A percentile compares a stretch with the other conserved stretches of the same genome.
Conservation (phyloP, 2,888 invertebrate genomes). For the Polymixis flavicincta region DNA sequence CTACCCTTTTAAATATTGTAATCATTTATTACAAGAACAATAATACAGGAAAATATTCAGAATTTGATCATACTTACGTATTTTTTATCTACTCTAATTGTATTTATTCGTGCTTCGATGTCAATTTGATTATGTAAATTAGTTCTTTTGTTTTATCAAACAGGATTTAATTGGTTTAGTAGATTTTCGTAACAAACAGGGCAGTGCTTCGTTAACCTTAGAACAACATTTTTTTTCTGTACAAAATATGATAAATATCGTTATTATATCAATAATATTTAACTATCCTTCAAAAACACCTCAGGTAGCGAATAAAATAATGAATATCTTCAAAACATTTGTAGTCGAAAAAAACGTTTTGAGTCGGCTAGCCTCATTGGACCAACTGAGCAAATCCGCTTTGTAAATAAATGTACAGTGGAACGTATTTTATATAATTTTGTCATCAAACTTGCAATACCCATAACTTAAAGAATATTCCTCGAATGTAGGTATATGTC, state of each 20-base stretch:
- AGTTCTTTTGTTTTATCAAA: constrained; percentile 35
- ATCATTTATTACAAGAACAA: background rate
- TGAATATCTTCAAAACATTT: constrained; percentile 2
- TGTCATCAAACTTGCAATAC: constrained; percentile 16
- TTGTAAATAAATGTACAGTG: constrained; percentile 22
- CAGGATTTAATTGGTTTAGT: constrained; percentile 24
- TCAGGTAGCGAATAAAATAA: constrained; percentile 22
- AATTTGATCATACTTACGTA: background rate
- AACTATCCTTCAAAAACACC: constrained; percentile 8
- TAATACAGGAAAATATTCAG: constrained; percentile 6
- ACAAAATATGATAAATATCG: constrained; percentile 13
- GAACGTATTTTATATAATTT: constrained; percentile 1
- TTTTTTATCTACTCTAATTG: constrained; percentile 6
- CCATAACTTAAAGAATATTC: background rate
- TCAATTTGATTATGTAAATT: constrained; percentile 43
- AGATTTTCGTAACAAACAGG: constrained; percentile 6
- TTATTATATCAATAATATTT: background rate
- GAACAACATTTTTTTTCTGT: constrained; percentile 2
- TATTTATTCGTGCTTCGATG: constrained; percentile 2
- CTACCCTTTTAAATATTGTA: background rate
- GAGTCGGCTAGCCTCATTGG: constrained; percentile 14
- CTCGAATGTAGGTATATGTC: background rate
- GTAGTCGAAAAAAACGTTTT: constrained; percentile 12
- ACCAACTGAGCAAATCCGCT: constrained; percentile 36
- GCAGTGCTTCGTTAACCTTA: background rate